Conservation (phyloP, 2,797 vertebrate species). For the Siniperca undulata region DNA sequence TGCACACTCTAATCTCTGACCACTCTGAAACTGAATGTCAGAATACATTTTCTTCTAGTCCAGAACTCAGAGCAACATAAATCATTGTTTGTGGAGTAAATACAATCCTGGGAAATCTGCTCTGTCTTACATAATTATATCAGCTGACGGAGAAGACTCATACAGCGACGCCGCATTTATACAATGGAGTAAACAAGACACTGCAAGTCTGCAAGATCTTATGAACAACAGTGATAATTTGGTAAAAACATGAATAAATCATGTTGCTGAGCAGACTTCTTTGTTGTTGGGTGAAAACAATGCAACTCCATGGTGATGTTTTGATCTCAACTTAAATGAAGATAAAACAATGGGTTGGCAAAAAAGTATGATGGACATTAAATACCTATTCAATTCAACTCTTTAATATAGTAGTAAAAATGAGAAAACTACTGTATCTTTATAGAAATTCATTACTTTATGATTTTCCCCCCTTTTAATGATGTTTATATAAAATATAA, state of each 20-base stretch:
- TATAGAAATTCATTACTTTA: no score
- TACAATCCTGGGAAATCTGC: neutral
- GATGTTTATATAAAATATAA: no score
- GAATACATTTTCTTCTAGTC: neutral
- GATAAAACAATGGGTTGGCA: no score
- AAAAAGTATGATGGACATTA: no score
- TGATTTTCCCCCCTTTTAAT: no score
- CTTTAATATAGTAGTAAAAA: no score
- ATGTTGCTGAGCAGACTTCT: neutral
- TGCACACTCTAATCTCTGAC: no score
- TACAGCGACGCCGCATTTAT: neutral
- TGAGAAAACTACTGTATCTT: no score
- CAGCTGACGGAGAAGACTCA: neutral
- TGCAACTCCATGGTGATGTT: neutral
- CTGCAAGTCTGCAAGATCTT: no score
- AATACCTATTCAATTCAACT: no score
- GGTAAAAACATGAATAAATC: no score
- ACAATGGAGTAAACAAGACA: neutral
- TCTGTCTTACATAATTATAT: neutral
- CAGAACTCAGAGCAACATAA: neutral
- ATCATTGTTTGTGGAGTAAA: neutral
- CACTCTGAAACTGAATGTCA: neutral
- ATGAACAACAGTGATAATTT: no score
- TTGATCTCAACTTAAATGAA: neutral
- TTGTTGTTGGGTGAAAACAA: neutral